Conservation (phyloP, 2,797 vertebrate species). For the Acrossocheilus wenchowensis region DNA sequence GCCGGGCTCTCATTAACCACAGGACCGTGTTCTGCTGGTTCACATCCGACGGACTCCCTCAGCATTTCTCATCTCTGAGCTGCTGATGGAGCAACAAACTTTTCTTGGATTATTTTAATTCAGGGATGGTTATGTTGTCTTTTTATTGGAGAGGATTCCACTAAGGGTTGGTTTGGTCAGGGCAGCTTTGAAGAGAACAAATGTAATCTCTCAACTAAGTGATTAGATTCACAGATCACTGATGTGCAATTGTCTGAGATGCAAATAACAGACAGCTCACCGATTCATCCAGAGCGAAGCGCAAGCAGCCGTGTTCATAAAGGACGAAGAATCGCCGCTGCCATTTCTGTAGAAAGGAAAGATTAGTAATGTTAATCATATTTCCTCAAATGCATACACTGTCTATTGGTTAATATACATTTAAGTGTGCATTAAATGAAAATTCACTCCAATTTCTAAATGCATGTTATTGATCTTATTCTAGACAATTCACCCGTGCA, state of each 20-base stretch:
- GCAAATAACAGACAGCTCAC: constrained; percentile 60
- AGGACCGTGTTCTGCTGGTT: constrained; percentile 5
- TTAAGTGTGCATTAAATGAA: not conserved
- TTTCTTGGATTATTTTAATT: not conserved
- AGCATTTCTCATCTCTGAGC: constrained; percentile 33
- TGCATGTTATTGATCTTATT: not conserved
- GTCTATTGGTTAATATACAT: not conserved
- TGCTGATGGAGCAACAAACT: not conserved
- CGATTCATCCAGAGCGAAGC: constrained; percentile 84
- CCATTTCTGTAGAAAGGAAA: constrained; percentile 79
- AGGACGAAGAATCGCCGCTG: constrained; percentile 85
- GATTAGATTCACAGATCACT: not conserved
- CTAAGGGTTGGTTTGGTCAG: not conserved
- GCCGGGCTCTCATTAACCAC: constrained; percentile 53
- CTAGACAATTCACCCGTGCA: not conserved
- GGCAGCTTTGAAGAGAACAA: not conserved
- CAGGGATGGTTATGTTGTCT: not conserved
- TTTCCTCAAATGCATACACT: not conserved
- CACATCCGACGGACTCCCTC: not conserved
- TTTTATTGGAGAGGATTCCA: constrained; percentile 3
- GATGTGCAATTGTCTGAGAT: not conserved
- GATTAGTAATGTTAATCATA: not conserved
- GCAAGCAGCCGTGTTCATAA: constrained; percentile 84
- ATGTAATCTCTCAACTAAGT: not conserved
- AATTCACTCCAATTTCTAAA: not conserved